Percentiles rank a stretch among this genome's conserved stretches.
These are phyloP conservation scores for Desoria tigrina DNA, from an alignment of 2,888 invertebrate species.

Conservation along the genomic window DNA sequence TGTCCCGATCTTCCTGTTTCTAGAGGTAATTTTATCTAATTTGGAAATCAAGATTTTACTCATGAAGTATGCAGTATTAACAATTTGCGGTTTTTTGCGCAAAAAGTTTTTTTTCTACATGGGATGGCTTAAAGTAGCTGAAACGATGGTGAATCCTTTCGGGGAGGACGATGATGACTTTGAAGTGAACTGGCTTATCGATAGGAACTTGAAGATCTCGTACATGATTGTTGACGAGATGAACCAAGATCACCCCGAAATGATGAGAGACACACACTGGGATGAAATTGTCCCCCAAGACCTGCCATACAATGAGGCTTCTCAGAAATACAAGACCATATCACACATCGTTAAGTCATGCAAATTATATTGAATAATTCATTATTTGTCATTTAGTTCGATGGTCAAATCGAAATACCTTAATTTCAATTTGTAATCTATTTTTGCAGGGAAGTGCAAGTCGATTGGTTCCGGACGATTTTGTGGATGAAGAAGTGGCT, in stretches of 20 bases:
- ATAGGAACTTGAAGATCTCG: constrained; percentile 66
- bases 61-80: not conserved
- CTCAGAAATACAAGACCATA: constrained; percentile 66
- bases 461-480: no score
- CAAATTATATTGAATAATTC: no score
- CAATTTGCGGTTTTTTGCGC: no score
- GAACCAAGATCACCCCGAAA: constrained; percentile 80
- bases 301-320: constrained; percentile 82
- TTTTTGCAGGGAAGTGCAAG: constrained; percentile 2
- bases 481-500: no score
- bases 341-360: not conserved
- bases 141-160: constrained; percentile 65
- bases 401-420: no score
- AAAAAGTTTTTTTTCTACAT: constrained; percentile 57
- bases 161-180: constrained; percentile 90
- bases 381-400: not conserved
- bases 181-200: constrained; percentile 62
- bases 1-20: constrained; percentile 44
- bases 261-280: constrained; percentile 61
- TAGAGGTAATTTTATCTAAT: constrained; percentile 31
- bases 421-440: no score
- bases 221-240: constrained; percentile 91
- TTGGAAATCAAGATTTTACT: not conserved
- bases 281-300: constrained; percentile 78
- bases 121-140: constrained; percentile 59